Percentiles rank a stretch among this genome's conserved stretches.
phyloP scores from a whole-genome alignment of 2,797 vertebrate species.

The Pseudotriccus pelzelni region DNA sequence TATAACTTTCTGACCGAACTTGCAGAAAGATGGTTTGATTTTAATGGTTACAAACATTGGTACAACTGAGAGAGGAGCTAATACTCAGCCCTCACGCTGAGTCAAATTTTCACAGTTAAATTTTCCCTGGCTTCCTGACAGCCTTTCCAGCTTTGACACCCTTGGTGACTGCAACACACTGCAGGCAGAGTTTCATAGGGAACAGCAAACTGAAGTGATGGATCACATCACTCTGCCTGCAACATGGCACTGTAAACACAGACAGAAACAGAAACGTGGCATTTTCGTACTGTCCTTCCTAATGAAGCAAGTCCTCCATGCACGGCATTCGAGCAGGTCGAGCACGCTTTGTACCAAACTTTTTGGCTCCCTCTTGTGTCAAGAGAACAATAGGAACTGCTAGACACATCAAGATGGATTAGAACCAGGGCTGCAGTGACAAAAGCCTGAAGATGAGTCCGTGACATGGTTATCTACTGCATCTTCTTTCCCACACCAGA shows the following conservation, averaged over 20 bases:
- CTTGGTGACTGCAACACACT: background rate
- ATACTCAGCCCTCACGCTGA: background rate
- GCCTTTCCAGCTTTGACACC: background rate
- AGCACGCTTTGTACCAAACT: background rate
- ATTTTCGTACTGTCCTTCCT: background rate
- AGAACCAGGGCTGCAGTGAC: background rate
- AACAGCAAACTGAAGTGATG: background rate
- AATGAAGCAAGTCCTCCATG: background rate
- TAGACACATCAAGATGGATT: background rate
- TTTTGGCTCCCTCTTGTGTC: slow-evolving; percentile 60
- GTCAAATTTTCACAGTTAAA: too few species aligned
- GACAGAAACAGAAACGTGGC: background rate
- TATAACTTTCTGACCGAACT: background rate
- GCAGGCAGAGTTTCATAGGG: background rate
- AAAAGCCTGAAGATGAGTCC: background rate
- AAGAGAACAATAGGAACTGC: background rate
- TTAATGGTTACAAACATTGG: background rate
- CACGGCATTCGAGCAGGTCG: background rate
- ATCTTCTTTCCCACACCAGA: background rate
- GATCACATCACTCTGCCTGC: background rate
- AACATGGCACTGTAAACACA: background rate
- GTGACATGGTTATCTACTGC: background rate
- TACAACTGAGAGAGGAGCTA: background rate
- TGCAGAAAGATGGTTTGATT: background rate
- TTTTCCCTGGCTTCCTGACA: background rate